These are phyloP conservation scores for Dryoscopus gambensis DNA, from an alignment of 2,113 vertebrate genomes.

Conservation along the genomic window DNA sequence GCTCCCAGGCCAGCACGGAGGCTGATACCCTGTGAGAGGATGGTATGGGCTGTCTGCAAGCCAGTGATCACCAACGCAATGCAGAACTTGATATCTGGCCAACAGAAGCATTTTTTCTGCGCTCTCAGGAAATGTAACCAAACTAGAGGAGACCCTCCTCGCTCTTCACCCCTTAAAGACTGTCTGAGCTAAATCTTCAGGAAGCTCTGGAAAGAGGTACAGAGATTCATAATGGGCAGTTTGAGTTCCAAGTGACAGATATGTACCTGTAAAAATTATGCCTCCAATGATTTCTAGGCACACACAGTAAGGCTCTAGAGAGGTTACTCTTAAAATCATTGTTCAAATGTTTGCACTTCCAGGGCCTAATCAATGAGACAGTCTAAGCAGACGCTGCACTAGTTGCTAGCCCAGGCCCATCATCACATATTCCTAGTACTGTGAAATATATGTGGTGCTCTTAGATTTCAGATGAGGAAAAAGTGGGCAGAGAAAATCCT, in stretches of 20 bases:
- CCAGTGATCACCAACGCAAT: neutral
- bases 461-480: neutral
- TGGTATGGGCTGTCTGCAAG: neutral
- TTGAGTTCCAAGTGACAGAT: neutral
- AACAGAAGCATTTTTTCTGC: neutral
- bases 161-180: neutral
- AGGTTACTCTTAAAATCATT: neutral
- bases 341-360: conserved; percentile 12
- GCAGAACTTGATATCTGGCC: neutral
- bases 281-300: neutral
- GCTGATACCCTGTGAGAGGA: neutral
- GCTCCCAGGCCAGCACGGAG: neutral
- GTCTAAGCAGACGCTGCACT: neutral
- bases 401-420: neutral
- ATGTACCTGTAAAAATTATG: neutral
- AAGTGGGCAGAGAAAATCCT: neutral
- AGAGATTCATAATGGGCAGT: neutral
- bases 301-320: neutral
- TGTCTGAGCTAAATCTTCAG: neutral
- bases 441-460: neutral
- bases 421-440: neutral
- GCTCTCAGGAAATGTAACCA: neutral
- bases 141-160: neutral
- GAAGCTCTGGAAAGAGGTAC: neutral
- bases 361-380: neutral